A percentile compares a stretch with the other conserved stretches of the same genome.
Evolutionary conservation across 2,888 invertebrate genomes (phyloP).

Genomic region (Onthophagus sagittarius): DNA sequence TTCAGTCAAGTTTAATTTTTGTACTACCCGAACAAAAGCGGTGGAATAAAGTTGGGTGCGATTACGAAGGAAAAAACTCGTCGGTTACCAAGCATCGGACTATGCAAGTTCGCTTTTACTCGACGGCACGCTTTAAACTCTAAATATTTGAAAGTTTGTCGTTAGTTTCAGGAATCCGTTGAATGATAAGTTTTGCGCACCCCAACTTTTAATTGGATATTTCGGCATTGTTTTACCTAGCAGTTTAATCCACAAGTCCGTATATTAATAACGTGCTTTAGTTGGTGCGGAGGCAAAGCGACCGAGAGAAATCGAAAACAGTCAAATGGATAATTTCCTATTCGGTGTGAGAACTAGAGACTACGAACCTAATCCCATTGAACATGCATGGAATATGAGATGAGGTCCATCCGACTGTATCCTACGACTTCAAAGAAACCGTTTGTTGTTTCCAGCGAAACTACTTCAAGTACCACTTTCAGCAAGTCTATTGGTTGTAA

Average conservation of each 20-base stretch:
- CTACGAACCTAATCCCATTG: not conserved
- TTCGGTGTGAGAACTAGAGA: not conserved
- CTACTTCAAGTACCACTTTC: not conserved
- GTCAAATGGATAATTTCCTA: not conserved
- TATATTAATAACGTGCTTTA: not conserved
- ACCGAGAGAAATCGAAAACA: not conserved
- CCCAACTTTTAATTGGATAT: not conserved
- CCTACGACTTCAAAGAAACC: not conserved
- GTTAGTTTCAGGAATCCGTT: not conserved
- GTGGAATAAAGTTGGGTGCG: not conserved
- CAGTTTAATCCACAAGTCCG: not conserved
- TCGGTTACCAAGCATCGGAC: not conserved
- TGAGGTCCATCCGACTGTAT: not conserved
- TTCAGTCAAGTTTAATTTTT: not conserved
- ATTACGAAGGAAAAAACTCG: not conserved
- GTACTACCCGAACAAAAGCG: not conserved
- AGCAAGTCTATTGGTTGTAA: not conserved
- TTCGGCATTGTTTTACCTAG: not conserved
- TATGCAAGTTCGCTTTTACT: not conserved
- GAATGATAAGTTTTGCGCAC: not conserved
- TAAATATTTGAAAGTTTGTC: not conserved
- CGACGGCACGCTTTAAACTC: not conserved
- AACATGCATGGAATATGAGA: not conserved
- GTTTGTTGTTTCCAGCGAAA: not conserved
- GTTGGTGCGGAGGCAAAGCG: not conserved